Conservation (phyloP, 2,113 vertebrate genomes). For the Oreotragus oreotragus region DNA sequence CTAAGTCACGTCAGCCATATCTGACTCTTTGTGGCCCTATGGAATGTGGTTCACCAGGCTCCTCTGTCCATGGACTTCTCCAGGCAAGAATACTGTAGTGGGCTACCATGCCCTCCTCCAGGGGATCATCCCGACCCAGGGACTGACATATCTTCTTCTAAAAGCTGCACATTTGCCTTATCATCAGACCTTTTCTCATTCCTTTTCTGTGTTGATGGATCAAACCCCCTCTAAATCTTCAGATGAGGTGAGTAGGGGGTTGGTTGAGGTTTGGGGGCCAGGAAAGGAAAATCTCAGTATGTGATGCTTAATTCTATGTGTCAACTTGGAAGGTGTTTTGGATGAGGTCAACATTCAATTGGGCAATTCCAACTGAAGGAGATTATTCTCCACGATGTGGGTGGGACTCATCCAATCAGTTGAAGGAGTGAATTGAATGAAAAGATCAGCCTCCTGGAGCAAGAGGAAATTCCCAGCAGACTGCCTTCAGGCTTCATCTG, state of each 20-base stretch:
- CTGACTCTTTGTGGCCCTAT: not conserved
- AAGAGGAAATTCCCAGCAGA: not conserved
- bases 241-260: too few relatives aligned
- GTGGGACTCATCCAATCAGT: not conserved
- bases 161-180: too few relatives aligned
- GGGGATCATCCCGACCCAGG: not conserved
- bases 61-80: not conserved
- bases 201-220: accelerated
- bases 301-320: not conserved
- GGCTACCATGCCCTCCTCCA: not conserved
- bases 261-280: not conserved
- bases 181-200: not conserved
- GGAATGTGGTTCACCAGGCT: not conserved
- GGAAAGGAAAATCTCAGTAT: not conserved
- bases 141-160: not conserved
- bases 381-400: accelerated
- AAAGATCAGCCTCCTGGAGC: accelerated
- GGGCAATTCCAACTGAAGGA: accelerated
- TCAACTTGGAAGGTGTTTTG: not conserved
- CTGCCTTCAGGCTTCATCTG: too few relatives aligned
- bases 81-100: not conserved
- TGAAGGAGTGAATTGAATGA: not conserved
- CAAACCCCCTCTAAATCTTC: not conserved
- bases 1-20: not conserved
- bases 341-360: not conserved